These are phyloP conservation scores for Syngnathus typhle DNA, from an alignment of 2,113 vertebrate genomes.

Conservation along the genomic window DNA sequence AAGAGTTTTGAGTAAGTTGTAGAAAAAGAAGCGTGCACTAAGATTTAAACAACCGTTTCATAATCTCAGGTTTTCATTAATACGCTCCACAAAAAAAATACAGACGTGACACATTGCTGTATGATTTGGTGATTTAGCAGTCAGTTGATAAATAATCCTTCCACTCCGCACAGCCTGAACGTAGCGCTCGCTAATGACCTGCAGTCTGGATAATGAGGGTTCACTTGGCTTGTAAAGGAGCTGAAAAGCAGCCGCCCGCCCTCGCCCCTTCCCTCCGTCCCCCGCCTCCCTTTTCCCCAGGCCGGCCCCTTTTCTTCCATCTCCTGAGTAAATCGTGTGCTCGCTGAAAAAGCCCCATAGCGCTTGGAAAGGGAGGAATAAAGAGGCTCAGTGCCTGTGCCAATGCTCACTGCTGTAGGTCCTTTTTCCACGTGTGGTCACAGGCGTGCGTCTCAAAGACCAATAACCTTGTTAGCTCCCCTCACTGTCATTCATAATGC, in stretches of 20 bases:
- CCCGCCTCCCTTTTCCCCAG: conserved; percentile 35
- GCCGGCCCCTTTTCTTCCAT: conserved; percentile 68
- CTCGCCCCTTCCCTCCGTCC: conserved; percentile 24
- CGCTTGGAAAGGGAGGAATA: conserved; percentile 77
- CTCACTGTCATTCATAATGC: conserved; percentile 85
- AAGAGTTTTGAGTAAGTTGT: neutral
- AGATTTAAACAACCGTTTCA: conserved; percentile 5
- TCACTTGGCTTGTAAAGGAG: conserved; percentile 70
- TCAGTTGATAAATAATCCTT: conserved; percentile 61
- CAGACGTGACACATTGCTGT: conserved; percentile 28
- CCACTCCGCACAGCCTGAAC: conserved; percentile 45
- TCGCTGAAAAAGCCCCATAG: conserved; percentile 70
- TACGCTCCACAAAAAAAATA: conserved; percentile 7
- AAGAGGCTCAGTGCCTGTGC: conserved; percentile 81
- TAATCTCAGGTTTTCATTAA: conserved; percentile 24
- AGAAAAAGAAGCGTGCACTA: neutral
- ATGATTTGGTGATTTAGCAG: conserved; percentile 47
- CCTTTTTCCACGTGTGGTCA: conserved; percentile 85
- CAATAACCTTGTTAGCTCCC: conserved; percentile 86
- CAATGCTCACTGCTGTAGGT: conserved; percentile 88
- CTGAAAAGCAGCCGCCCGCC: conserved; percentile 64
- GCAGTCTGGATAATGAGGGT: conserved; percentile 67
- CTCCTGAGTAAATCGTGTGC: conserved; percentile 72
- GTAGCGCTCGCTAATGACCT: conserved; percentile 64
- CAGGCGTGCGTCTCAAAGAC: conserved; percentile 81